Percentiles rank a stretch among this genome's conserved stretches.
These are phyloP conservation scores for Drosophila pachea DNA, from an alignment of 1,140 invertebrate species.

Conservation along the genomic window DNA sequence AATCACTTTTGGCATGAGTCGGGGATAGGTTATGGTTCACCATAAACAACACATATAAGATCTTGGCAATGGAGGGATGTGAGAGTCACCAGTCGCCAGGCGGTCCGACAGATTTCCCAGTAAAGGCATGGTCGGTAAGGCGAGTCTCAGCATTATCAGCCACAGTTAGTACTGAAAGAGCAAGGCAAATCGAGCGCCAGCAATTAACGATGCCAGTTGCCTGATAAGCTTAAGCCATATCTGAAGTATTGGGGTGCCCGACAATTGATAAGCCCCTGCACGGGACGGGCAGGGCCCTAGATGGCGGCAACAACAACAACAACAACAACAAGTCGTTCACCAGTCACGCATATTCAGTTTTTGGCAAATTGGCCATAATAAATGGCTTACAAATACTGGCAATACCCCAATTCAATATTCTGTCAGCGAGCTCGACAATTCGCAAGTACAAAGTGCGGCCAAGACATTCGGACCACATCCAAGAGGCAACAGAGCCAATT, in stretches of 20 bases:
- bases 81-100: not conserved
- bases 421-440: too few relatives aligned
- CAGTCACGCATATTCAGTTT: too few relatives aligned
- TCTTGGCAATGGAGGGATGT: not conserved
- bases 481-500: too few relatives aligned
- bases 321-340: constrained; percentile 21
- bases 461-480: too few relatives aligned
- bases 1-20: not conserved
- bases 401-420: too few relatives aligned
- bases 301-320: constrained; percentile 21
- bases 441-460: constrained; percentile 27
- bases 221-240: constrained; percentile 39
- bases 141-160: constrained; percentile 21
- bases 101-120: not conserved
- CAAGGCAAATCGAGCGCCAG: constrained; percentile 16
- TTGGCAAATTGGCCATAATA: too few relatives aligned
- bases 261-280: constrained; percentile 16
- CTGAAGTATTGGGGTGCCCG: constrained; percentile 38
- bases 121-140: not conserved
- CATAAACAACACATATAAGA: constrained; percentile 9
- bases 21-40: constrained; percentile 45
- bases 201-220: constrained; percentile 28
- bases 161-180: not conserved
- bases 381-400: too few relatives aligned
- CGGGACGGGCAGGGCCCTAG: constrained; percentile 9